Percentiles rank a stretch among this genome's conserved stretches.
phyloP scores from a whole-genome alignment of 1,140 invertebrate genomes.

The Megathymus violae region DNA sequence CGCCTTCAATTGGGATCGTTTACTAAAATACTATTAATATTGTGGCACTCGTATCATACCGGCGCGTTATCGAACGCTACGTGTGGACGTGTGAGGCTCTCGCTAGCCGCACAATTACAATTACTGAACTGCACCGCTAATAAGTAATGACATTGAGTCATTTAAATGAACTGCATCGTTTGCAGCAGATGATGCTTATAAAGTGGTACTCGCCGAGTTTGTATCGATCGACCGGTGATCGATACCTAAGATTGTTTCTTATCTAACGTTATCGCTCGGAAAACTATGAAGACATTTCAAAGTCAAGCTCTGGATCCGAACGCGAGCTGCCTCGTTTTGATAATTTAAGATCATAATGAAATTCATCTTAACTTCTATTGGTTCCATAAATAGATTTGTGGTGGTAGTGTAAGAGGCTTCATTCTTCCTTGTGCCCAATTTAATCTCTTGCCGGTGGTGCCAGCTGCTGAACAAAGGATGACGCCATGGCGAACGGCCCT shows the following conservation, averaged over 20 bases:
- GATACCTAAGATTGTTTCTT: not conserved
- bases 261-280: not conserved
- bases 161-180: conserved; percentile 7
- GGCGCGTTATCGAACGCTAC: conserved; percentile 12
- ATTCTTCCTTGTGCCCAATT: too few relatives aligned
- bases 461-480: too few relatives aligned
- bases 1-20: conserved; percentile 2
- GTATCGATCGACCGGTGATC: not conserved
- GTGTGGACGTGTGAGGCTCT: conserved; percentile 8
- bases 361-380: too few relatives aligned
- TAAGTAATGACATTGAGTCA: conserved; percentile 15
- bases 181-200: conserved; percentile 8
- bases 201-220: not conserved
- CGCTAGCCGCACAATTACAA: not conserved
- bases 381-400: too few relatives aligned
- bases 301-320: too few relatives aligned
- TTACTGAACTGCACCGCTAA: conserved; percentile 8
- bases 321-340: too few relatives aligned
- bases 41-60: not conserved
- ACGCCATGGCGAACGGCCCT: too few relatives aligned
- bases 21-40: conserved; percentile 11
- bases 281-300: too few relatives aligned
- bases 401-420: too few relatives aligned
- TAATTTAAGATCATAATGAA: too few relatives aligned
- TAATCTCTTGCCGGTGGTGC: too few relatives aligned